A percentile compares a stretch with the other conserved stretches of the same genome.
These are phyloP conservation scores for Atrina japonica DNA, from an alignment of 2,888 invertebrate genomes.

Conservation along the genomic window DNA sequence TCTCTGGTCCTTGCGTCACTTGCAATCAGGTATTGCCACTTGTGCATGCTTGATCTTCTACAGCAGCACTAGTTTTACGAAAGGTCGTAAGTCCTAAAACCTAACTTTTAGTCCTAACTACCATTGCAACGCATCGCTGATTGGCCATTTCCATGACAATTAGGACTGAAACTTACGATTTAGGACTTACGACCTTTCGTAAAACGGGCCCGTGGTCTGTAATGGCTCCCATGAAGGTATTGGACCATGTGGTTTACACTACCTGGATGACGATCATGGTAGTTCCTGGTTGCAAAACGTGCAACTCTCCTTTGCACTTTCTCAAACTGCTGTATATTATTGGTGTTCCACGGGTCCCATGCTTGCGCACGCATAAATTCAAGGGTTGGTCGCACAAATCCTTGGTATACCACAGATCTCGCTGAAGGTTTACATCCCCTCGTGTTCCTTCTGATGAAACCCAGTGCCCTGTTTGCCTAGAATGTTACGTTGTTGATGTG, in stretches of 20 bases:
- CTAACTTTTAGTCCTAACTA: too few species aligned
- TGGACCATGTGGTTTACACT: slow-evolving; percentile 12
- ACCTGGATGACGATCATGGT: slow-evolving; percentile 18
- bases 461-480: background rate
- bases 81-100: too few species aligned
- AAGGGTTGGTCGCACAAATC: slow-evolving; percentile 14
- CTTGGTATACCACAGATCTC: slow-evolving; percentile 78
- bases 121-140: too few species aligned
- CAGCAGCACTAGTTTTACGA: too few species aligned
- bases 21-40: too few species aligned
- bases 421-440: background rate
- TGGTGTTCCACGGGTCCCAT: slow-evolving; percentile 21
- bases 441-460: background rate
- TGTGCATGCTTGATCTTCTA: too few species aligned
- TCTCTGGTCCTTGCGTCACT: too few species aligned
- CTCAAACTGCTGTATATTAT: slow-evolving; percentile 21
- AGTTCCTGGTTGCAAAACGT: slow-evolving; percentile 9
- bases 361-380: slow-evolving; percentile 19
- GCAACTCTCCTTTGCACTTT: slow-evolving; percentile 21
- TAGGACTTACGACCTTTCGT: too few species aligned
- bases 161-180: too few species aligned
- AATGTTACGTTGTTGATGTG: background rate
- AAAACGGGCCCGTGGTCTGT: too few species aligned
- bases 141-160: too few species aligned
- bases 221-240: slow-evolving; percentile 21